A percentile compares a stretch with the other conserved stretches of the same genome.
These are phyloP conservation scores for Simalia tracyae DNA, from an alignment of 2,797 vertebrate genomes.

Conservation along the genomic window DNA sequence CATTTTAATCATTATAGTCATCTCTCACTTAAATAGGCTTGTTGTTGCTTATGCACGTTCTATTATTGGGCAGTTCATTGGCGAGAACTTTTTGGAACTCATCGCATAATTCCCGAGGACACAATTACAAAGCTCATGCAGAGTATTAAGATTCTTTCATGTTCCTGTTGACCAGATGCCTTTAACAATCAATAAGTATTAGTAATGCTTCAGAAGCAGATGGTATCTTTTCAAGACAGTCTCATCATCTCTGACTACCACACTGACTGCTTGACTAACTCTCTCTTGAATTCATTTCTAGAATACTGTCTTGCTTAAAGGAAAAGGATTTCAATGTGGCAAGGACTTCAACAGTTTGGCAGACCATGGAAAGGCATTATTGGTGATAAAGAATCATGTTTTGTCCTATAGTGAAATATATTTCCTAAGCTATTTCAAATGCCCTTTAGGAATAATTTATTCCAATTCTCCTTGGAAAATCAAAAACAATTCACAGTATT, in stretches of 20 bases:
- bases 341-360: slow-evolving; percentile 1
- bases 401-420: slow-evolving; percentile 9
- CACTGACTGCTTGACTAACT: neutral
- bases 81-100: slow-evolving; percentile 6
- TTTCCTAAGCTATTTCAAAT: neutral
- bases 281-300: slow-evolving; percentile 12
- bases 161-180: slow-evolving; percentile 33
- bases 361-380: slow-evolving; percentile 24
- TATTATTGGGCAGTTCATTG: slow-evolving; percentile 10
- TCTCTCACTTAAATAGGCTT: slow-evolving; percentile 9
- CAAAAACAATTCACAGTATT: slow-evolving; percentile 11
- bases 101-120: slow-evolving; percentile 19
- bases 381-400: slow-evolving; percentile 4
- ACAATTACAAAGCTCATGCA: slow-evolving; percentile 14
- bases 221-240: slow-evolving; percentile 5
- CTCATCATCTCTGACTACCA: slow-evolving; percentile 8
- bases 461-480: slow-evolving; percentile 23
- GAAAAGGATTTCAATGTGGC: neutral
- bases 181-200: slow-evolving; percentile 40
- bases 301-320: neutral
- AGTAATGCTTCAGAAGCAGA: slow-evolving; percentile 23
- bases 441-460: slow-evolving; percentile 18
- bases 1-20: neutral
- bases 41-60: neutral
- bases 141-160: slow-evolving; percentile 32